Conservation (phyloP, 2,888 invertebrate species). For the Lepeophtheirus nordmannii region DNA sequence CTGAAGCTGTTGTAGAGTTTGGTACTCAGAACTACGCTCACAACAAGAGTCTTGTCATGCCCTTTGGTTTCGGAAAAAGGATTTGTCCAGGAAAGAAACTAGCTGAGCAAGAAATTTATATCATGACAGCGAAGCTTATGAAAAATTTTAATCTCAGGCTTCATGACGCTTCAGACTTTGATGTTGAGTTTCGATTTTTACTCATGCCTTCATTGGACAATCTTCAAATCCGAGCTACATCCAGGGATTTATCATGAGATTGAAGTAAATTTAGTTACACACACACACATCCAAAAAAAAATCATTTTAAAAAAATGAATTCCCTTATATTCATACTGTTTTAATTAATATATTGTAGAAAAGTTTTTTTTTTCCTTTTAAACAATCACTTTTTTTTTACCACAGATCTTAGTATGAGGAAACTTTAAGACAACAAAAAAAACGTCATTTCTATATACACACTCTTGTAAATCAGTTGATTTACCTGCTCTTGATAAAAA, state of each 20-base stretch:
- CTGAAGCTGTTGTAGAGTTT: conserved; percentile 29
- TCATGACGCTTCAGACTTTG: not conserved
- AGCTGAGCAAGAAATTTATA: conserved; percentile 57
- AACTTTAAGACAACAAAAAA: no score
- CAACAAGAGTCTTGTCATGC: conserved; percentile 49
- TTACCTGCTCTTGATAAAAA: no score
- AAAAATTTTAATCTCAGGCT: not conserved
- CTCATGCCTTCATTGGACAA: not conserved
- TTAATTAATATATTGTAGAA: no score
- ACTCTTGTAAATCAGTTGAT: no score
- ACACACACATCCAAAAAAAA: no score
- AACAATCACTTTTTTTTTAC: no score
- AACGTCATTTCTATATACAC: no score
- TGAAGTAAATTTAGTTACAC: no score
- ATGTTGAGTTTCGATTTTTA: not conserved
- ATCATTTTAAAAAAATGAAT: no score
- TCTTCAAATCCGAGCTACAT: not conserved
- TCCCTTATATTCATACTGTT: no score
- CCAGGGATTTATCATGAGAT: not conserved
- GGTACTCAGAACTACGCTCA: conserved; percentile 38
- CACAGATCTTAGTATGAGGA: no score
- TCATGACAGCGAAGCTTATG: conserved; percentile 48
- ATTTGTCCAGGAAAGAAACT: conserved; percentile 73
- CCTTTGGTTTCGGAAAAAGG: conserved; percentile 62
- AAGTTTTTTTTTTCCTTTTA: no score